Evolutionary conservation across 2,113 vertebrate species (phyloP).

Genomic region (Ploceus nigricollis): DNA sequence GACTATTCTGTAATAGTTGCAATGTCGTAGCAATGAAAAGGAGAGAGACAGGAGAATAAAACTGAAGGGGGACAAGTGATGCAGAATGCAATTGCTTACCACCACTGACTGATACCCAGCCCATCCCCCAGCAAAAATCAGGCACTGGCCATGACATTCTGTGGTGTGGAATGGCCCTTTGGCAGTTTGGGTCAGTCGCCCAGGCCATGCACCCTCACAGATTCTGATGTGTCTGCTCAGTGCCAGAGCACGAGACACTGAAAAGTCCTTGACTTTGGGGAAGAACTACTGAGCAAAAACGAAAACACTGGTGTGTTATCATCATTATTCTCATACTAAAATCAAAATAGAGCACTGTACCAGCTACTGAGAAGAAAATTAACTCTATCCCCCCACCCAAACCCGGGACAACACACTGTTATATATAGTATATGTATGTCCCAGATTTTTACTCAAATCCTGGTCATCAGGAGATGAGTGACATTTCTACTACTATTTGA

Average conservation of each 20-base stretch:
- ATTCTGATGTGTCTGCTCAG: not conserved
- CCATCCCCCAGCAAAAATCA: not conserved
- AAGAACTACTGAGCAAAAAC: not conserved
- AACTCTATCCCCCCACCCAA: not conserved
- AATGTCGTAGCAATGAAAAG: not conserved
- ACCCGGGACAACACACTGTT: not conserved
- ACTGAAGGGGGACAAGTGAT: not conserved
- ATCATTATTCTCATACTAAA: not conserved
- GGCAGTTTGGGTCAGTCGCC: not conserved
- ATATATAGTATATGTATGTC: not conserved
- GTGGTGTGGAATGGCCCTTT: not conserved
- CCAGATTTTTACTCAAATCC: not conserved
- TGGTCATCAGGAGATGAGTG: not conserved
- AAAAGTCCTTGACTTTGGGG: not conserved
- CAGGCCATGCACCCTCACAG: fast-evolving
- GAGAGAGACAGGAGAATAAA: not conserved
- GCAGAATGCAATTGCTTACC: not conserved
- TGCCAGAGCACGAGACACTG: too few species aligned
- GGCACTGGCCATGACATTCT: not conserved
- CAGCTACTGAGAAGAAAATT: not conserved
- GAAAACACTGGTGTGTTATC: too few species aligned
- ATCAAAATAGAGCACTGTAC: not conserved
- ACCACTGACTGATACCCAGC: fast-evolving
- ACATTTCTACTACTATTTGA: not conserved
- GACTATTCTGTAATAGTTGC: not conserved